Evolutionary conservation across 2,113 vertebrate species (phyloP), one percentile per base, ranked within the genome.

Genomic region (Ahaetulla prasina): DNA sequence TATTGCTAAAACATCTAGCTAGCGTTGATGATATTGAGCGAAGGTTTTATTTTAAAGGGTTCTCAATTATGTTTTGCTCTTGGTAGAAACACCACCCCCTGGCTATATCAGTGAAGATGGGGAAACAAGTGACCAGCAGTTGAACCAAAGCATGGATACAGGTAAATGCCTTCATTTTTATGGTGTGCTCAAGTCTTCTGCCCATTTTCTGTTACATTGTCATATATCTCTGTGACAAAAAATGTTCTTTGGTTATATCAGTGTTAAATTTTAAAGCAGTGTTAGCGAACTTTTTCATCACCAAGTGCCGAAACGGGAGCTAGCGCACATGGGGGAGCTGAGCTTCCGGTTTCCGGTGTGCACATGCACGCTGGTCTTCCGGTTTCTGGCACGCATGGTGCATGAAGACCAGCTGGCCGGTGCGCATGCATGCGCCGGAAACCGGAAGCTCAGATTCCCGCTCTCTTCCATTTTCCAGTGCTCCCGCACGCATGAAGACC

Each of bases 61-160:
- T 47, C 18, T 22, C 12, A 30, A 43, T 50, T 85, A 6, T 63
- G 18, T 18, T 85, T 45, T 47, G 27, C 47, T 91, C 92, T 95
- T 90, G 85, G 16, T 96, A 99, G 99, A 99, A 98, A 99, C 99
- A 11, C 99, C 99, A 93, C 99, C 99, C 43, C 99, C 99, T 14
- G 99, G 99, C 25, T 99, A 99, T 95, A 99, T 99, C 96, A 99
- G 99, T 98, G 99, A 99, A 98, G 99, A 99, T 98, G 99, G 99
- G 94, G 99, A 99, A 96, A 99, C 98, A 30, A 99, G 97, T 87
- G 99, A 99, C 96, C 99, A 99, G 92, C 99, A 99, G 97, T 97
- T 99, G 98, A 99, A 99, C 98, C 99, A 99, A 98, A 99, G 99
- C 98, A 99, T 99, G 99, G 99, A 99, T 97, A 99, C 98, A 98